phyloP scores from a whole-genome alignment of 92 coral and sea anemone species.

The Parazoanthus atlanticus region DNA sequence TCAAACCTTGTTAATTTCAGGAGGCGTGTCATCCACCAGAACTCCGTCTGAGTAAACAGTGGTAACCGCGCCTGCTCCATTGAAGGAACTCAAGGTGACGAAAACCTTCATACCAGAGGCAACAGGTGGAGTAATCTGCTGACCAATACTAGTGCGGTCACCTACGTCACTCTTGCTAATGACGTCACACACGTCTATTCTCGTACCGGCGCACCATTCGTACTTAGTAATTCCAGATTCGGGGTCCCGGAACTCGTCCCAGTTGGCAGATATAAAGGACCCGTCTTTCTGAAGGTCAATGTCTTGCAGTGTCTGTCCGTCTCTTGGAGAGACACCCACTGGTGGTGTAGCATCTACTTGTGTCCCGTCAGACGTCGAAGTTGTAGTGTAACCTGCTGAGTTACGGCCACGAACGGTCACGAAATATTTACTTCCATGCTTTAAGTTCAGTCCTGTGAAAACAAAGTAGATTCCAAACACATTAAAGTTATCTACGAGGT shows the following conservation, averaged over 20 bases:
- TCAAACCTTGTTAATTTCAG: constrained; percentile 72
- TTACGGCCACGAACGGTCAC: constrained; percentile 80
- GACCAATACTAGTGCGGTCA: constrained; percentile 59
- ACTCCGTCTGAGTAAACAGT: constrained; percentile 83
- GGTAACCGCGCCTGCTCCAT: constrained; percentile 84
- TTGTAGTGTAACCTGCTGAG: constrained; percentile 73
- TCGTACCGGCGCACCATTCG: constrained; percentile 90
- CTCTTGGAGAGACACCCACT: constrained; percentile 69
- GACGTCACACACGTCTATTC: constrained; percentile 80
- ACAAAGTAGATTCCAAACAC: not conserved
- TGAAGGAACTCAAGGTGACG: constrained; percentile 72
- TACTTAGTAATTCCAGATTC: constrained; percentile 82
- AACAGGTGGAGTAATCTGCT: constrained; percentile 74
- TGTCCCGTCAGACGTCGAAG: constrained; percentile 79
- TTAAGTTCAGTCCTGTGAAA: constrained; percentile 64
- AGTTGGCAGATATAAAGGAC: constrained; percentile 78
- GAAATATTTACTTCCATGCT: constrained; percentile 71
- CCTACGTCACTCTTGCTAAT: constrained; percentile 62
- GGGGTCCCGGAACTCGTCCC: constrained; percentile 86
- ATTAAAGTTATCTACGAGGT: not conserved
- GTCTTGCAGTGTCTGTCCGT: constrained; percentile 71
- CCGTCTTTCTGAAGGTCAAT: constrained; percentile 73
- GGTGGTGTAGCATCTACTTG: constrained; percentile 88
- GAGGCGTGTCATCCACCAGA: constrained; percentile 80
- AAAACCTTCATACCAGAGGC: constrained; percentile 79